Evolutionary conservation across 2,888 invertebrate genomes (phyloP), one percentile per base, ranked within the genome.

Genomic region (Tridacna gigas): DNA sequence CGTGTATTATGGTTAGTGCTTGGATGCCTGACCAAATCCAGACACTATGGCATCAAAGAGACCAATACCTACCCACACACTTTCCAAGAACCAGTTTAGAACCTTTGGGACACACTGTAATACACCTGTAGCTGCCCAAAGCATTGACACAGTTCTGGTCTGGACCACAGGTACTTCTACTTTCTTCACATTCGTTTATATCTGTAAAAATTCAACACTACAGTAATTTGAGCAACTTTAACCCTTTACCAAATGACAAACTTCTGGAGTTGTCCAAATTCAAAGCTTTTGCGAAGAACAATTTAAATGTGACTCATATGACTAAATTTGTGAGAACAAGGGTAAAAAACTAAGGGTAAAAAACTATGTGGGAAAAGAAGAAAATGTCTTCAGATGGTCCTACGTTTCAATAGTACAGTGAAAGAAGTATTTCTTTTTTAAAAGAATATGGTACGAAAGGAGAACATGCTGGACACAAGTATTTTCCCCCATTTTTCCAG

Each of bases 61-160:
- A 56, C 20, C 2, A 9, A 3, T 56, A 67, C 91, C 82, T 82
- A 95, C 95, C 95, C 86, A 92, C 86, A 90, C 95, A 95, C 48
- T 91, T 89, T 20, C 94, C 94, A 84, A 94, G 92, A 12, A 89
- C 88, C 61, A 92, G 86, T 22, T 89, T 79, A 77, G 92, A 93
- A 12, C 95, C 95, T n/a, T 89, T 80, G 12, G 93, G 93, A 90
- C 95, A 95, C 7, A 91, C 86, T 77, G 92, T 90, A 11, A 94
- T 83, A 90, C 95, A 95, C 77, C 88, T 81, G 84, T 92, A 95
- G 69, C 93, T 93, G 15, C 95, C 95, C n/a, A 90, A 89, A 7
- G 91, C 92, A 89, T 95, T 95, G 56, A 93, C 89, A 91, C 95
- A 95, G 56, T 93, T 88, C 89, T 95, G 93, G 47, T 86, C 91